These are phyloP conservation scores for Mycetomoellerius zeteki DNA, from an alignment of 1,140 invertebrate genomes.

Conservation along the genomic window DNA sequence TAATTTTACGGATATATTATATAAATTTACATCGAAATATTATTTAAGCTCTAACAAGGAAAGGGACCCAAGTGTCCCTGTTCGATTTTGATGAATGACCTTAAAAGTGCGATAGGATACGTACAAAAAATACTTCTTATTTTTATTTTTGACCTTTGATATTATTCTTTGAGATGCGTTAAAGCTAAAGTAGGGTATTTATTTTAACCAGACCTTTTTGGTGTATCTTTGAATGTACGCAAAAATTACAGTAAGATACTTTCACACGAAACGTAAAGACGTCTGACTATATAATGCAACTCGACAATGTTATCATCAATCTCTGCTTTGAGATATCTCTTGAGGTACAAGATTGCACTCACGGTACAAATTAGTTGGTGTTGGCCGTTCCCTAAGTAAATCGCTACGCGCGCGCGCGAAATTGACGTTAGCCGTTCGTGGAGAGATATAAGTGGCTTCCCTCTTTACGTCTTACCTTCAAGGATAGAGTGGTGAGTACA, in stretches of 20 bases:
- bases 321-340: conserved; percentile 5
- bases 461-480: conserved; percentile 37
- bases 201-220: neutral
- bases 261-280: neutral
- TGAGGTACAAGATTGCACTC: conserved; percentile 43
- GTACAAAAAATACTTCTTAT: no score
- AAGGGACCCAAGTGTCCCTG: no score
- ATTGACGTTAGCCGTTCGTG: conserved; percentile 48
- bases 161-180: neutral
- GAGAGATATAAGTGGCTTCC: conserved; percentile 24
- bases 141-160: neutral
- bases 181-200: neutral
- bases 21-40: no score
- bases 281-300: neutral
- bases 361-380: conserved; percentile 53
- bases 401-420: conserved; percentile 37
- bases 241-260: neutral
- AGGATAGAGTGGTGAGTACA: conserved; percentile 64
- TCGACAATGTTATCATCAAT: conserved; percentile 47
- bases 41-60: no score
- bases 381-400: conserved; percentile 57
- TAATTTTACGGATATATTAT: no score
- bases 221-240: neutral
- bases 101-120: no score
- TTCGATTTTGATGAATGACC: no score